Base-by-base conservation (phyloP, 2,113 vertebrate genomes). In the Ceyx cyanopectus region DNA sequence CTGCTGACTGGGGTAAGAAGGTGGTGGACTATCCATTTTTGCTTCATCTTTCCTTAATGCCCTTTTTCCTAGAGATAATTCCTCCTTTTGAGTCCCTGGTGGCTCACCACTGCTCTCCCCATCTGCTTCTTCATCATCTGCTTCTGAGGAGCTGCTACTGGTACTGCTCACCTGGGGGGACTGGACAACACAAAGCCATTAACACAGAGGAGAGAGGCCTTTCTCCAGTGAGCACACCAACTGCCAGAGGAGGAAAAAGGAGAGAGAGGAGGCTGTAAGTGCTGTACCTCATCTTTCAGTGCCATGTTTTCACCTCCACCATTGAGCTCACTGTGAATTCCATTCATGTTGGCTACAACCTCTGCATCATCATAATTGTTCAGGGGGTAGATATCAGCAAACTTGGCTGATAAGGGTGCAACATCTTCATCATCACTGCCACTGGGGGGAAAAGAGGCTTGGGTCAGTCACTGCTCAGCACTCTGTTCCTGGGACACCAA, bases 71-170 rank as follows among this genome's bases (percentile, higher is more conserved):
- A 97, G 81, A 48, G 97, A 94, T 23, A 95, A 90, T 41, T 98
- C 98, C 57, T 97, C 98, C 95, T 98, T 97, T 50, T 95, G 95
- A 79, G 97, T 97, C 79, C 97, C 98, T 2, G 97, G 97, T 26
- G 98, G 98, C 62, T 98, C 98, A 75, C 98, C 98, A 26, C 97
- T 95, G 76, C 98, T 98, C 61, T 98, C 98, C 4, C 98, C 98
- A 22, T 98, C 98, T 0, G 95, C 98, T 92, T 99, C 99, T 87
- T 99, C 99, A 32, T 99, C 99, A 12, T 99, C 99, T 18, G 98
- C 99, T 90, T 99, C 99, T 3, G 99, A 99, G 54, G 99, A 99
- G 66, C 99, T 99, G 88, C 98, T 98, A 87, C 99, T 99, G 92
- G 98, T 98, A 87, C 98, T 99, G 97, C 98, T 99, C 32, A 97